Conservation (phyloP, 2,113 vertebrate species). For the Mystacornis crossleyi region DNA sequence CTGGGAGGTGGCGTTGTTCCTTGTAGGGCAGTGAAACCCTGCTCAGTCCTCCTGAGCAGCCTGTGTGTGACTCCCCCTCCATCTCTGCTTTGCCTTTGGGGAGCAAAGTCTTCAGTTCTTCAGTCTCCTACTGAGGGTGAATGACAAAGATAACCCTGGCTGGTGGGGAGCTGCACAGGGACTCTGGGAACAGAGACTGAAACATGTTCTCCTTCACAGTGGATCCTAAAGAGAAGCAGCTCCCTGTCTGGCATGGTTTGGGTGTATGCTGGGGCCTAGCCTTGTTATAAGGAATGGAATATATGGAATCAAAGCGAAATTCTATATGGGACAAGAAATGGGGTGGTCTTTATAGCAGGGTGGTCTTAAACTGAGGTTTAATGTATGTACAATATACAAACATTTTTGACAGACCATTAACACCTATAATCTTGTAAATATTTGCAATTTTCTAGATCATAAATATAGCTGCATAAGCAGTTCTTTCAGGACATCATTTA, state of each 20-base stretch:
- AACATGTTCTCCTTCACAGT: neutral
- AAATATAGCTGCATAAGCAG: constrained; percentile 86
- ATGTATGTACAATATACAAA: constrained; percentile 88
- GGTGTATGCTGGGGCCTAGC: constrained; percentile 65
- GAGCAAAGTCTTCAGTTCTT: neutral
- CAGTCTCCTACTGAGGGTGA: neutral
- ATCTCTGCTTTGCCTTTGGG: neutral
- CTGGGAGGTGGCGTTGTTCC: neutral
- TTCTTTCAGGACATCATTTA: constrained; percentile 84
- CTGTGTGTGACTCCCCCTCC: too few species aligned
- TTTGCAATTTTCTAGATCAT: constrained; percentile 87
- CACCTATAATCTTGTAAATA: constrained; percentile 89
- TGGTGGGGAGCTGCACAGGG: constrained; percentile 36
- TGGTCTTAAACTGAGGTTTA: constrained; percentile 81
- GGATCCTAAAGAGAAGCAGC: constrained; percentile 32
- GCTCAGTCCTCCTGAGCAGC: neutral
- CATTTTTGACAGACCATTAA: constrained; percentile 88
- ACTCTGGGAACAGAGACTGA: neutral
- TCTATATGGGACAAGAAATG: constrained; percentile 79
- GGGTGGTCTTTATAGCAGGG: constrained; percentile 83
- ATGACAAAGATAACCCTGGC: neutral
- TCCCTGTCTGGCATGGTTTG: constrained; percentile 59
- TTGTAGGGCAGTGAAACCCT: accelerated
- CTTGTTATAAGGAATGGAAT: constrained; percentile 75
- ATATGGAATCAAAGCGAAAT: constrained; percentile 81